Conservation (phyloP, 2,888 invertebrate genomes). For the Sialis fuliginosa region DNA sequence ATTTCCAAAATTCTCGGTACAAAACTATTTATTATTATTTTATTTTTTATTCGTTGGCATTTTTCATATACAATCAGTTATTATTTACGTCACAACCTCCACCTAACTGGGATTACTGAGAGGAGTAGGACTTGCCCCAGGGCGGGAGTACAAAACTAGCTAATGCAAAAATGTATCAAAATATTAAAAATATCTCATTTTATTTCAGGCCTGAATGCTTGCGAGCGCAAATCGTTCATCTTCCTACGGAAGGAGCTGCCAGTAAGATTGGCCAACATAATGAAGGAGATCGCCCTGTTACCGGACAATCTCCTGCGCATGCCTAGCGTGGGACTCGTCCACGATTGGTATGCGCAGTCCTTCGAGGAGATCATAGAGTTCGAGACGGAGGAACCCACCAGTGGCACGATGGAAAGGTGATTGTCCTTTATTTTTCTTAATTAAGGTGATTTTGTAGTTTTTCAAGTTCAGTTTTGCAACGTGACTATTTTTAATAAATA, state of each 20-base stretch:
- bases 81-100: too few species aligned
- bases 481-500: too few species aligned
- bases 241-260: conserved; percentile 94
- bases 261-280: conserved; percentile 95
- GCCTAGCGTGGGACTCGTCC: conserved; percentile 86
- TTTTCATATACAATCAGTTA: too few species aligned
- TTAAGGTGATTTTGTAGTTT: too few species aligned
- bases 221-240: conserved; percentile 79
- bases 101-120: too few species aligned
- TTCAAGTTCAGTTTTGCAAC: too few species aligned
- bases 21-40: too few species aligned
- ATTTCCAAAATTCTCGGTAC: too few species aligned
- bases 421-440: too few species aligned
- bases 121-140: too few species aligned
- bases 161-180: background rate
- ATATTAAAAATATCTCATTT: conserved; percentile 8
- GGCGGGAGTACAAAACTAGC: too few species aligned
- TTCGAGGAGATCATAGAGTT: conserved; percentile 92
- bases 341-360: conserved; percentile 86
- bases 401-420: conserved; percentile 11
- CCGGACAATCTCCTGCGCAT: conserved; percentile 84
- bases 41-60: too few species aligned
- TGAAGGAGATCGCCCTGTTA: conserved; percentile 94
- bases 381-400: conserved; percentile 63
- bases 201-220: conserved; percentile 69